Evolutionary conservation across 2,113 vertebrate species (phyloP).

Genomic region (Caretta caretta): DNA sequence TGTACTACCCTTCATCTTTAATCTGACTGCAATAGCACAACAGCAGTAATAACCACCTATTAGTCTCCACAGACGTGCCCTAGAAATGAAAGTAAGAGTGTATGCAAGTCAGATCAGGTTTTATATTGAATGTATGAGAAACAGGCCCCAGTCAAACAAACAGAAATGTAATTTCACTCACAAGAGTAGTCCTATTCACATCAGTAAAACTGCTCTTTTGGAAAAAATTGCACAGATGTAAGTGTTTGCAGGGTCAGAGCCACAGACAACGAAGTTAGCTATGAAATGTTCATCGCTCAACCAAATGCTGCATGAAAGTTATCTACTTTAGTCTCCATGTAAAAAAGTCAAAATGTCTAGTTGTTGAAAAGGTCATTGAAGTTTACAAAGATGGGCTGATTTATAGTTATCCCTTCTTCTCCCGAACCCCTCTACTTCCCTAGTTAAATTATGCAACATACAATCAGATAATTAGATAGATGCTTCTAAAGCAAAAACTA

Average conservation of each 20-base stretch:
- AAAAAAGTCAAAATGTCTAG: neutral
- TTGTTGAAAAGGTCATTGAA: neutral
- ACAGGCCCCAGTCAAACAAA: neutral
- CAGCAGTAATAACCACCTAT: neutral
- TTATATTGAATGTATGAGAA: neutral
- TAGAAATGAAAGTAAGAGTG: neutral
- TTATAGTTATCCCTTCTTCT: neutral
- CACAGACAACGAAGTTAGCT: neutral
- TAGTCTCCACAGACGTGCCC: neutral
- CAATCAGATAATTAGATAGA: neutral
- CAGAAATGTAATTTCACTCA: neutral
- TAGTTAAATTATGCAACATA: neutral
- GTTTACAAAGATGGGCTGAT: neutral
- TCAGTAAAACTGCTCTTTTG: neutral
- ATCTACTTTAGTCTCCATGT: neutral
- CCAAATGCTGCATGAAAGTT: neutral
- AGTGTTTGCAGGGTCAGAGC: neutral
- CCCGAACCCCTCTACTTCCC: neutral
- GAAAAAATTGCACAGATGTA: neutral
- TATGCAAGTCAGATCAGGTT: neutral
- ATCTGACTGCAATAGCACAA: neutral
- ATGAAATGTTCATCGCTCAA: neutral
- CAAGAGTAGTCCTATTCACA: neutral
- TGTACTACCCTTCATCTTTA: neutral
- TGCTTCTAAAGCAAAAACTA: neutral